These are phyloP conservation scores for Botia kubotai DNA, from an alignment of 2,797 vertebrate genomes.

Conservation along the genomic window DNA sequence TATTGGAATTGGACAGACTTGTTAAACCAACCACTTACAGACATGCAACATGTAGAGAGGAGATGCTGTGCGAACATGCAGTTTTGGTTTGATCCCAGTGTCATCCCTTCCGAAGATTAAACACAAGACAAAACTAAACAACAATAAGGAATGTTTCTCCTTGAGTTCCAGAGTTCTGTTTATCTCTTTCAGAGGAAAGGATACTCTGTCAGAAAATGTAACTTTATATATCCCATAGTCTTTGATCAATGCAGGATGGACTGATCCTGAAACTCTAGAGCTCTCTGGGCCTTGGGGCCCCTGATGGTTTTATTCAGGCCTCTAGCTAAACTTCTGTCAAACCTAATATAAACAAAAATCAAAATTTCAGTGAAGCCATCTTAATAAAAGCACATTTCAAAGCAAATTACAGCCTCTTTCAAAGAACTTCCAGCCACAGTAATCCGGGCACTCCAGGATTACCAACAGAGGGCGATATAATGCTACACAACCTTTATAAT, in stretches of 20 bases:
- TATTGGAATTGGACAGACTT: too few relatives aligned
- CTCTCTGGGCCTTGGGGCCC: slow-evolving; percentile 64
- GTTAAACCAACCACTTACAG: background rate
- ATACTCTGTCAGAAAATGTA: slow-evolving; percentile 3
- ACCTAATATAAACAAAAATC: slow-evolving; percentile 14
- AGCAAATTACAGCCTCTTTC: background rate
- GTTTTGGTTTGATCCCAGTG: background rate
- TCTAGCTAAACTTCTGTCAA: slow-evolving; percentile 18
- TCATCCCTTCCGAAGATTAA: background rate
- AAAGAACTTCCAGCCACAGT: background rate
- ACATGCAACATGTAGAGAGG: background rate
- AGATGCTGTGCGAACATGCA: background rate
- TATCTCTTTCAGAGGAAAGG: background rate
- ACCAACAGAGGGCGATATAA: slow-evolving; percentile 18
- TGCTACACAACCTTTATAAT: background rate
- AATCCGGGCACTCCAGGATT: background rate
- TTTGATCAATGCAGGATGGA: slow-evolving; percentile 61
- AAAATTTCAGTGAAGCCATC: too few relatives aligned
- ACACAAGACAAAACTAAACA: background rate
- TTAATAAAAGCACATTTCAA: too few relatives aligned
- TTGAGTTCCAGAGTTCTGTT: background rate
- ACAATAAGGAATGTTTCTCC: background rate
- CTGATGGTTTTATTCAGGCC: slow-evolving; percentile 4
- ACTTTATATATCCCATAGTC: slow-evolving; percentile 25
- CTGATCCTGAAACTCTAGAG: slow-evolving; percentile 75